Conservation (phyloP, 2,113 vertebrate species). For the Ctenomys sociabilis region DNA sequence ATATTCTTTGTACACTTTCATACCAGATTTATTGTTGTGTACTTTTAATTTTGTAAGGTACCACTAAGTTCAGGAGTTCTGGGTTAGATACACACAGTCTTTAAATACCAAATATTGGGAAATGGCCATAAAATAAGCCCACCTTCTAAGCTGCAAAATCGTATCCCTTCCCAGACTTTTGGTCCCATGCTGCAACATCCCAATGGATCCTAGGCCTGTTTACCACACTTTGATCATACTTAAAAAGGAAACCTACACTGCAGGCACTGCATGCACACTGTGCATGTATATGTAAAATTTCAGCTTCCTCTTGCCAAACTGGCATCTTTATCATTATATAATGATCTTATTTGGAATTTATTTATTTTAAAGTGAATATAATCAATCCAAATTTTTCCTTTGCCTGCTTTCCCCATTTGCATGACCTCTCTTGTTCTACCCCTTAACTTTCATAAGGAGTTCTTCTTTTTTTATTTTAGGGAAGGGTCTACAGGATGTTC, state of each 20-base stretch:
- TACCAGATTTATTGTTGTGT: not conserved
- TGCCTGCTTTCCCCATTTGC: not conserved
- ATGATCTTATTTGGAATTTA: no score
- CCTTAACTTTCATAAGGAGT: not conserved
- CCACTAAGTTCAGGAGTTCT: rapidly evolving
- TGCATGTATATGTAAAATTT: not conserved
- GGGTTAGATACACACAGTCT: not conserved
- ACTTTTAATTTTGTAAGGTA: not conserved
- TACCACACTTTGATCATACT: not conserved
- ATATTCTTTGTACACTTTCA: not conserved
- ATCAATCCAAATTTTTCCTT: no score
- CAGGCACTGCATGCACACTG: not conserved
- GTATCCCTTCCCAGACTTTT: not conserved
- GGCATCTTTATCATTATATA: not conserved
- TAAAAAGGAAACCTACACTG: not conserved
- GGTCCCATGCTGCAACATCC: not conserved
- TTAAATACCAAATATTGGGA: not conserved
- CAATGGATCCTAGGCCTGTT: not conserved
- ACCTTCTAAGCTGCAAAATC: not conserved
- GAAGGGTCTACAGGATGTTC: no score
- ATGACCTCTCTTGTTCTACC: not conserved
- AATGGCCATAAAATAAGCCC: not conserved
- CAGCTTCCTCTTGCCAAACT: not conserved
- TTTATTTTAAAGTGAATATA: no score
- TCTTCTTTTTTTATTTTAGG: no score